Base-by-base conservation (phyloP, 2,113 vertebrate genomes). In the Motacilla alba region DNA sequence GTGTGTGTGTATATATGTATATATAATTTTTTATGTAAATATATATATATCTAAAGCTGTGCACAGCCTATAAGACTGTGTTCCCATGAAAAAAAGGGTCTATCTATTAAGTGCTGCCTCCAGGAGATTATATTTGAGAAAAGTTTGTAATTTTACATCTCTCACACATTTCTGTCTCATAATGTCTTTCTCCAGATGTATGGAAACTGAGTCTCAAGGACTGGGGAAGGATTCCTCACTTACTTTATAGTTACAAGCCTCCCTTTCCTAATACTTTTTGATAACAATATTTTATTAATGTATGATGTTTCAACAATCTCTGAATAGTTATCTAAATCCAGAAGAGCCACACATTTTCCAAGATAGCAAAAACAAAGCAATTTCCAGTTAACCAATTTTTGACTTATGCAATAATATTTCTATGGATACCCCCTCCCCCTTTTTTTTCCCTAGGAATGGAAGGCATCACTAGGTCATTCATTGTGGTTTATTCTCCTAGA, bases 361-460 rank as follows among this genome's bases (percentile, higher is more conserved):
- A 35, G 17, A 39, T 3, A 2, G 3, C 4, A 66, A 64, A 53
- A 49, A 27, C 17, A 41, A 21, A 10, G 11, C 17, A 37, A 27
- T 53, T 53, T 73, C 27, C 7, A 21, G 5, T 53, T 27, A 46
- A 53, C 17, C 11, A 33, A 33, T 68, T 59, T 43, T 39, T 44
- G 8, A 27, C 18, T 46, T 43, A 60, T 24, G 6, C 0, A 7
- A 37, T 49, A 2, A 50, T 13, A 4, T 33, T 86, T 37, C 23
- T 62, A 44, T 10, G 31, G 2, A 22, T 11, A 9, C 1, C 0
- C 1, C 0, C 2, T 9, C 13, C 3, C 2, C 3, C 0, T 7
- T 19, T 31, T 7, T 59, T 67, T 58, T 1, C 2, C 2, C 53
- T 43, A 60, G 8, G 17, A 89, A 37, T 27, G 8, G 14, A 79